A percentile compares a stretch with the other conserved stretches of the same genome.
phyloP scores from a whole-genome alignment of 2,888 invertebrate genomes.

The Masnerella sp. region DNA sequence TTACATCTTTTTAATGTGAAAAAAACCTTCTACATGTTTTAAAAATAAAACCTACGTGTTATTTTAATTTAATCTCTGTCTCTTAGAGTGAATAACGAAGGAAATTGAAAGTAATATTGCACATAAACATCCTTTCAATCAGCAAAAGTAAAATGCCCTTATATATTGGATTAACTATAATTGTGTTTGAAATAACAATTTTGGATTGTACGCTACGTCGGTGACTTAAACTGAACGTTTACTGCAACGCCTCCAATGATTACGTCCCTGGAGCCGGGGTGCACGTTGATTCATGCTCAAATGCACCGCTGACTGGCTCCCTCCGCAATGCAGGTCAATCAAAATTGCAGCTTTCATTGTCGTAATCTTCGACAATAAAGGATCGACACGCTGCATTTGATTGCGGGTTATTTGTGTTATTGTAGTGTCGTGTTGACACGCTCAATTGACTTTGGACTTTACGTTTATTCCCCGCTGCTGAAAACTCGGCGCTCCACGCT shows the following conservation, averaged over 20 bases:
- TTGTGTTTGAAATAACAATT: not conserved
- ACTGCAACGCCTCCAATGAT: constrained; percentile 6
- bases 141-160: too few species aligned
- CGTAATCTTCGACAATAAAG: constrained; percentile 51
- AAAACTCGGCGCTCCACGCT: constrained; percentile 20
- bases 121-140: too few species aligned
- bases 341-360: constrained; percentile 56
- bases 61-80: too few species aligned
- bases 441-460: constrained; percentile 49
- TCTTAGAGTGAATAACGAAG: too few species aligned
- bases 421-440: constrained; percentile 49
- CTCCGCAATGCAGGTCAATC: constrained; percentile 58
- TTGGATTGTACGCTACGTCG: not conserved
- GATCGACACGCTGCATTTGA: constrained; percentile 54
- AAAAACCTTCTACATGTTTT: too few species aligned
- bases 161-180: not conserved
- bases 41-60: too few species aligned
- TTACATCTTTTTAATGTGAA: too few species aligned
- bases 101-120: too few species aligned
- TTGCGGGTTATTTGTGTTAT: constrained; percentile 55
- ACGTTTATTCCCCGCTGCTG: constrained; percentile 11
- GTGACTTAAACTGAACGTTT: not conserved
- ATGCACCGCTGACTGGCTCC: constrained; percentile 33
- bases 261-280: constrained; percentile 13
- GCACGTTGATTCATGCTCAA: constrained; percentile 39